These are phyloP conservation scores for Progne subis DNA, from an alignment of 2,113 vertebrate species.

Conservation along the genomic window DNA sequence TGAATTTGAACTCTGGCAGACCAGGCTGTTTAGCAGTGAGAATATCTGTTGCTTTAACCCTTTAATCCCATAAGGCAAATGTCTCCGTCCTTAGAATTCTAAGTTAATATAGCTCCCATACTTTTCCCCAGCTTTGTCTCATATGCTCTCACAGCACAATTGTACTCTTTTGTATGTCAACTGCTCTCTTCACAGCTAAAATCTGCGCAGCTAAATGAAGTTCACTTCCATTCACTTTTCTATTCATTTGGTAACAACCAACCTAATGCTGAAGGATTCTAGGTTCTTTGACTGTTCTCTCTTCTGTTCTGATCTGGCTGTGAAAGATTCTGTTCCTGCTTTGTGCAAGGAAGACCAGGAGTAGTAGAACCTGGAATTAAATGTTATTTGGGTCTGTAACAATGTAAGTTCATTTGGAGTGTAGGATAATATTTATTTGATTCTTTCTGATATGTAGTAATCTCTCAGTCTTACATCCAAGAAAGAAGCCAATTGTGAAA, in stretches of 20 bases:
- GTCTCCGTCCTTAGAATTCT: neutral
- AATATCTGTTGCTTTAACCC: constrained; percentile 22
- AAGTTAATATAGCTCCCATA: neutral
- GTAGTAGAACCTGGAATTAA: neutral
- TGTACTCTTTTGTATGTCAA: neutral
- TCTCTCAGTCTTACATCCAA: neutral
- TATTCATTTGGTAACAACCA: neutral
- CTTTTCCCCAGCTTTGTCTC: neutral
- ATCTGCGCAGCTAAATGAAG: neutral
- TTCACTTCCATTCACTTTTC: neutral
- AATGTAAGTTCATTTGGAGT: neutral
- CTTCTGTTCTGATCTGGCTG: neutral
- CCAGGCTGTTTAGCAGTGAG: constrained; percentile 40
- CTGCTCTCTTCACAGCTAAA: neutral
- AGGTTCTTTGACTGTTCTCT: neutral
- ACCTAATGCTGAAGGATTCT: neutral
- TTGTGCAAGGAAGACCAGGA: neutral
- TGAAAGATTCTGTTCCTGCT: neutral
- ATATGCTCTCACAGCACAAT: neutral
- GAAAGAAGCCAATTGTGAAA: neutral
- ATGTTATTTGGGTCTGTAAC: neutral
- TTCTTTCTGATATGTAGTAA: neutral
- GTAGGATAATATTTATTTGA: neutral
- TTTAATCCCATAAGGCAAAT: neutral
- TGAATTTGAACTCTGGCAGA: constrained; percentile 63